phyloP scores from a whole-genome alignment of 2,113 vertebrate genomes.

The Callorhinus ursinus region DNA sequence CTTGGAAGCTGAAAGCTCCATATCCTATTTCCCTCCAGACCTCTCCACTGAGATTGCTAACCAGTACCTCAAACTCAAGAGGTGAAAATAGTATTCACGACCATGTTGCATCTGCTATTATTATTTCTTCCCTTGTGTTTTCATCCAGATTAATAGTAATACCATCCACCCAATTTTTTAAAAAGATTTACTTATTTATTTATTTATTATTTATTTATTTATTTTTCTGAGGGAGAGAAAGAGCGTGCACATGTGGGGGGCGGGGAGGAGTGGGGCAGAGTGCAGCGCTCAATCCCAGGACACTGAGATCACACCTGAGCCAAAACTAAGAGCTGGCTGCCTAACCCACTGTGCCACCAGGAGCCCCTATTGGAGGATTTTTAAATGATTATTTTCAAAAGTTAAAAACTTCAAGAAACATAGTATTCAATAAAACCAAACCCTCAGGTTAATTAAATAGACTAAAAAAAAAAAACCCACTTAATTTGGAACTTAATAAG shows the following conservation, averaged over 20 bases:
- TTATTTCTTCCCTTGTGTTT: background rate
- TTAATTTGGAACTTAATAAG: background rate
- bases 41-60: background rate
- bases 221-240: background rate
- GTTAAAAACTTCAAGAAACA: background rate
- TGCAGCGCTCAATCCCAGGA: background rate
- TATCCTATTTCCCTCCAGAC: background rate
- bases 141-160: background rate
- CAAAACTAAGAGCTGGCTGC: background rate
- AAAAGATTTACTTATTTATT: too few species aligned
- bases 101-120: background rate
- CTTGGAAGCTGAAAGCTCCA: background rate
- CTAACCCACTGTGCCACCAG: background rate
- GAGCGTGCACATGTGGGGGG: background rate
- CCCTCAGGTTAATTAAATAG: background rate
- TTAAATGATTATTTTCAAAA: background rate
- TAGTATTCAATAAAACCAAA: background rate
- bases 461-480: background rate
- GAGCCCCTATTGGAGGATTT: background rate
- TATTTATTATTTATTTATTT: too few species aligned
- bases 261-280: background rate
- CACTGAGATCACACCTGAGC: background rate
- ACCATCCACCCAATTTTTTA: background rate
- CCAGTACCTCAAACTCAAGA: background rate
- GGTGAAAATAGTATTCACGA: background rate